Evolutionary conservation across 2,113 vertebrate species (phyloP).

Genomic region (Cyanocitta stelleri): DNA sequence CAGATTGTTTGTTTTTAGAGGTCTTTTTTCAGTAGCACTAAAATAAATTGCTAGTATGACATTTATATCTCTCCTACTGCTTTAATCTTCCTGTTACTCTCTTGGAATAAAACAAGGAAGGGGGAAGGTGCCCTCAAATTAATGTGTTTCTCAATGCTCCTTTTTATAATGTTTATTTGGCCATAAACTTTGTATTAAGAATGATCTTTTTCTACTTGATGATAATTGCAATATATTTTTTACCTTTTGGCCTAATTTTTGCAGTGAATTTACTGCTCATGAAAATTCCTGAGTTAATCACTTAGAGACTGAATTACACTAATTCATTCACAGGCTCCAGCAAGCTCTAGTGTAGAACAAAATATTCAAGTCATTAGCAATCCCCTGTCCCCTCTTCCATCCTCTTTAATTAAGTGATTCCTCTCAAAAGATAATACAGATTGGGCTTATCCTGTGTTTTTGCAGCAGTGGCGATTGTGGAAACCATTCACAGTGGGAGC

Average conservation of each 20-base stretch:
- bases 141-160: background rate
- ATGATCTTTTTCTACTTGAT: background rate
- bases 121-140: background rate
- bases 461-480: background rate
- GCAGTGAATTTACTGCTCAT: background rate
- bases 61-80: slow-evolving; percentile 21
- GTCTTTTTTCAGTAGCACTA: slow-evolving; percentile 21
- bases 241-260: slow-evolving; percentile 9
- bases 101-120: background rate
- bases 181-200: background rate
- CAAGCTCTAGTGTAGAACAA: background rate
- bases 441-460: background rate
- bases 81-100: slow-evolving; percentile 9
- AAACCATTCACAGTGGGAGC: background rate
- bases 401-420: background rate
- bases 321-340: background rate
- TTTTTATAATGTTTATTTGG: background rate
- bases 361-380: slow-evolving; percentile 12
- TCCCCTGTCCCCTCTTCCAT: background rate
- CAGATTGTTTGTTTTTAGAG: slow-evolving; percentile 10
- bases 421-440: background rate
- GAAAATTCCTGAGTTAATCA: slow-evolving; percentile 16
- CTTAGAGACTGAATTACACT: background rate
- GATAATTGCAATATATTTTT: background rate
- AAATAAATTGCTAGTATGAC: slow-evolving; percentile 44